Conservation (phyloP, 2,797 vertebrate genomes). For the Jordanella pulchra region DNA sequence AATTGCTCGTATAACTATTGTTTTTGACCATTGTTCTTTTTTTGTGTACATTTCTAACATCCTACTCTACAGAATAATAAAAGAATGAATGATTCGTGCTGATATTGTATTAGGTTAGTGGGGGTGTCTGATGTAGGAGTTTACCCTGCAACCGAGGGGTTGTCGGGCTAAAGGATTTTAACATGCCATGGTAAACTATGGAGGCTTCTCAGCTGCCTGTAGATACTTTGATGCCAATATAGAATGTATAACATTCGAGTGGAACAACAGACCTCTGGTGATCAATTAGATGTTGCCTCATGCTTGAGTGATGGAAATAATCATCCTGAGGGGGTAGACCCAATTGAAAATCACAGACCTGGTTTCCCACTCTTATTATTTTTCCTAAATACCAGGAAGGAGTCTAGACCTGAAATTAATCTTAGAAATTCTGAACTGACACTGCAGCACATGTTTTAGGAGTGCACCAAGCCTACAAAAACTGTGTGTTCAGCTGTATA, state of each 20-base stretch:
- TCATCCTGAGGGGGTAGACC: background rate
- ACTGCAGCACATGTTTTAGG: background rate
- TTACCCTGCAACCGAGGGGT: too few species aligned
- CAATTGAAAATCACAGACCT: background rate
- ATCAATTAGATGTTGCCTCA: background rate
- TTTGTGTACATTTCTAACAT: too few species aligned
- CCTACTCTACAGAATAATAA: too few species aligned
- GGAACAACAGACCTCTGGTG: slow-evolving; percentile 16
- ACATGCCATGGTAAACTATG: background rate
- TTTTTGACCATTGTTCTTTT: too few species aligned
- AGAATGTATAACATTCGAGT: slow-evolving; percentile 29
- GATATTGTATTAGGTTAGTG: too few species aligned
- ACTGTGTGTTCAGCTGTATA: slow-evolving; percentile 1
- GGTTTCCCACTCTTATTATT: background rate
- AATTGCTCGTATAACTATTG: too few species aligned
- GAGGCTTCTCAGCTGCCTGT: background rate
- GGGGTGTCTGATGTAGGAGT: too few species aligned
- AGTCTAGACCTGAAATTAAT: background rate
- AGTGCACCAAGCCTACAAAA: background rate
- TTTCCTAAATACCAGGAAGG: background rate
- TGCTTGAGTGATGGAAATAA: background rate
- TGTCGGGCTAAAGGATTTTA: too few species aligned
- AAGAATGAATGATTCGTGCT: too few species aligned
- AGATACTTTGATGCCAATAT: too few species aligned
- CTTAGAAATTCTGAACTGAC: slow-evolving; percentile 32